Base-by-base conservation (phyloP, 2,888 invertebrate species). In the Ectropis crepuscularia region DNA sequence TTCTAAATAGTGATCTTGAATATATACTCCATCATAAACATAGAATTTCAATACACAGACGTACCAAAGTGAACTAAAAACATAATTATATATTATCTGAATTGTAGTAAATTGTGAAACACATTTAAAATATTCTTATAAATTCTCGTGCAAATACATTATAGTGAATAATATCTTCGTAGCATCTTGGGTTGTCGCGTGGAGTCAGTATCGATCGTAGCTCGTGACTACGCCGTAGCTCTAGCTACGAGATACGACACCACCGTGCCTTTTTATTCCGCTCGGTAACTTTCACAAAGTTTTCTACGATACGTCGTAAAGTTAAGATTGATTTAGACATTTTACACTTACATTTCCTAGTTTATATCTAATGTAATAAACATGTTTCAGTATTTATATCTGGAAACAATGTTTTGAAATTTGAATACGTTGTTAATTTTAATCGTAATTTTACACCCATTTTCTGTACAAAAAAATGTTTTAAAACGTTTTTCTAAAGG, bases 131-230 rank as follows among this genome's bases (percentile, higher is more conserved):
- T 28, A 28, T 28, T 28, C 16, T 4, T 28, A 28, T n/a, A n/a
- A n/a, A n/a, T n/a, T n/a, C n/a, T n/a, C 16, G 16, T 28, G 16
- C 16, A 28, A 28, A 28, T 28, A 28, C 16, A 28, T 28, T 28
- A 28, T 28, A 28, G 16, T 1, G 16, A 28, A 28, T 1, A 87
- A 88, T 86, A 80, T 79, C 76, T 76, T 79, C 81, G 83, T 85
- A 86, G 83, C 85, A 79, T 75, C 80, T 28, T 28, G 80, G 77
- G 81, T 81, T 91, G 91, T 91, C 90, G 90, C 89, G 88, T 82
- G 80, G 84, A 76, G 73, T 10, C n/a, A 43, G 79, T 90, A 92
- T 92, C 86, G 92, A 92, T 91, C 91, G 90, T 83, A 82, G 84
- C 77, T 74, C 75, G 84, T 77, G 78, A 79, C 86, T 86, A 86